Conservation (phyloP, 1,140 invertebrate genomes). For the Orchesella cincta region DNA sequence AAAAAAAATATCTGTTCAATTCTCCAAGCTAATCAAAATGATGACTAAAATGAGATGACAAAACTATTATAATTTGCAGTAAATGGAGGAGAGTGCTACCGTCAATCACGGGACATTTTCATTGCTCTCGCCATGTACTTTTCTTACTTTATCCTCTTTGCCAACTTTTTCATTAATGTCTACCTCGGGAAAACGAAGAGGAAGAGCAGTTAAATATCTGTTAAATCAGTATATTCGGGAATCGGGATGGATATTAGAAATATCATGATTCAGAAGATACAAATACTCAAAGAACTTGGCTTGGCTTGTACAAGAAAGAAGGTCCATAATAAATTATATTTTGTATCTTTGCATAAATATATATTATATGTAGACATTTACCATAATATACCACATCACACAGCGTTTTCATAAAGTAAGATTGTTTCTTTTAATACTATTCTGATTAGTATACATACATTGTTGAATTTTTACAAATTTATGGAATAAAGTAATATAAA, state of each 20-base stretch:
- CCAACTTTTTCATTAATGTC: conserved; percentile 34
- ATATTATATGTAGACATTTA: background rate
- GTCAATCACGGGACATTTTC: conserved; percentile 31
- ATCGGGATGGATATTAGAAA: no score
- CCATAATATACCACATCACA: background rate
- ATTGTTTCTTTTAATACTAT: background rate
- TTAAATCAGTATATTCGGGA: background rate
- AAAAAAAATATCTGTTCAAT: background rate
- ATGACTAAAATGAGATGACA: conserved; percentile 3
- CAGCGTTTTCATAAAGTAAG: background rate
- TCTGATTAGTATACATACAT: background rate
- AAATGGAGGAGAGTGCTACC: conserved; percentile 38
- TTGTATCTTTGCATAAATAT: background rate
- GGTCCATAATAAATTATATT: background rate
- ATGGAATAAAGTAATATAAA: background rate
- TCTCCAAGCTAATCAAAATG: background rate
- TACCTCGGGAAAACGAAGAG: conserved; percentile 29
- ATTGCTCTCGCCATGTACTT: conserved; percentile 38
- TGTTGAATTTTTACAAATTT: background rate
- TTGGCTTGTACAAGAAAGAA: no score
- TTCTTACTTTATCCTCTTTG: conserved; percentile 40
- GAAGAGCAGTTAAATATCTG: background rate
- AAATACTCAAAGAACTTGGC: background rate
- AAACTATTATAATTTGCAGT: conserved; percentile 10
- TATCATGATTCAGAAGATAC: no score